Base-by-base conservation (phyloP, 2,113 vertebrate genomes). In the Abramis brama region DNA sequence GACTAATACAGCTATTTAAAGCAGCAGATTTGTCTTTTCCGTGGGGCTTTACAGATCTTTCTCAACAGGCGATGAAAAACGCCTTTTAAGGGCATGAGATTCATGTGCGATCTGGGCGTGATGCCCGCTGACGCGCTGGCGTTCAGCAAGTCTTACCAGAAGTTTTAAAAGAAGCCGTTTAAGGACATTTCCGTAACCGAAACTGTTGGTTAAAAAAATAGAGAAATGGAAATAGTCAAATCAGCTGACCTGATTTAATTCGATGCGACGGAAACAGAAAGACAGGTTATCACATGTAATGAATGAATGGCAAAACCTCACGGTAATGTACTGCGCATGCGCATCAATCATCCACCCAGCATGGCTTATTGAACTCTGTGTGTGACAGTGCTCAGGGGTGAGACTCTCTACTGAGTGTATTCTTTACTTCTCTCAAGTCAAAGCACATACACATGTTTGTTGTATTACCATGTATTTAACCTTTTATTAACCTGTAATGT, bases 21-120 rank as follows among this genome's bases (percentile, higher is more conserved):
- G 23, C 50, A 57, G 17, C 43, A 82, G n/a, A 39, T 45, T 50
- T 30, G 82, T 33, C 50, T 82, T 71, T 78, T 39, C 47, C 39
- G 77, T 5, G 13, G 66, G 39, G 47, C 36, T 47, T 73, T 71
- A 33, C 84, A n/a, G 23, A 6, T 71, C 66, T 88, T 84, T 83
- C 84, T 33, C 73, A 78, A 90, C 87, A 91, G 76, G 84, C 91
- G 70, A 87, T 87, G 85, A 93, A 94, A 87, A 94, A 90, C 89
- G 89, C 95, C 93, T 95, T 95, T 94, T 94, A 95, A 93, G 94
- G 94, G 93, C 94, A 95, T 94, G 90, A 92, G 90, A 86, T 89
- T 75, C 64, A 82, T 83, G 78, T 73, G 85, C 45, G 90, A 71
- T 79, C 79, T 90, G 94, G 93, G 93, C 92, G 94, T 93, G 92